phyloP scores from a whole-genome alignment of 1,140 invertebrate species.

The Drosophila rhopaloa region DNA sequence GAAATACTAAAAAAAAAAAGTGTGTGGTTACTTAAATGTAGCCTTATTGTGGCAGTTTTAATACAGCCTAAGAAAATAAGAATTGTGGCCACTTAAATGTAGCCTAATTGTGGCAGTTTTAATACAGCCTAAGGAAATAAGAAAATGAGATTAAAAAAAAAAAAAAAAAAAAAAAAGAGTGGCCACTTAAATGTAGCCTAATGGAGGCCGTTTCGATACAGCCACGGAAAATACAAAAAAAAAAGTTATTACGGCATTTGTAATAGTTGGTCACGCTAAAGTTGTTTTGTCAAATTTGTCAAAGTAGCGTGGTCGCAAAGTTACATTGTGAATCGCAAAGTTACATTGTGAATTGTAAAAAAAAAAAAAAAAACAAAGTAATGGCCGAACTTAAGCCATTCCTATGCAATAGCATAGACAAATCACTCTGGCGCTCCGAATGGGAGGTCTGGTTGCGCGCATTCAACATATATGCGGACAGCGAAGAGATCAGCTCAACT shows the following conservation, averaged over 20 bases:
- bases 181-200: neutral
- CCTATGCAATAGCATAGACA: neutral
- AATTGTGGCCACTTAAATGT: no score
- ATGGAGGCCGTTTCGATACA: neutral
- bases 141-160: neutral
- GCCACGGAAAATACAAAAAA: neutral
- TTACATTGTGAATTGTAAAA: no score
- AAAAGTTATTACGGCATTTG: neutral
- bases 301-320: no score
- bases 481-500: no score
- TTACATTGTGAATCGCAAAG: neutral
- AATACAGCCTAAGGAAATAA: neutral
- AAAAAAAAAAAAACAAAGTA: neutral
- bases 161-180: neutral
- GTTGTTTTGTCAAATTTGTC: no score
- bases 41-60: constrained; percentile 7
- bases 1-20: neutral
- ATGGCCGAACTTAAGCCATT: constrained; percentile 1
- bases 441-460: no score
- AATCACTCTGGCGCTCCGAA: no score
- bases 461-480: no score
- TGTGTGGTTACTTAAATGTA: neutral
- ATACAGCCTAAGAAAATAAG: no score
- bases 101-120: no score
- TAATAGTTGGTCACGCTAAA: constrained; percentile 1